Base-by-base conservation (phyloP, 2,113 vertebrate species). In the Telmatochromis sp. region DNA sequence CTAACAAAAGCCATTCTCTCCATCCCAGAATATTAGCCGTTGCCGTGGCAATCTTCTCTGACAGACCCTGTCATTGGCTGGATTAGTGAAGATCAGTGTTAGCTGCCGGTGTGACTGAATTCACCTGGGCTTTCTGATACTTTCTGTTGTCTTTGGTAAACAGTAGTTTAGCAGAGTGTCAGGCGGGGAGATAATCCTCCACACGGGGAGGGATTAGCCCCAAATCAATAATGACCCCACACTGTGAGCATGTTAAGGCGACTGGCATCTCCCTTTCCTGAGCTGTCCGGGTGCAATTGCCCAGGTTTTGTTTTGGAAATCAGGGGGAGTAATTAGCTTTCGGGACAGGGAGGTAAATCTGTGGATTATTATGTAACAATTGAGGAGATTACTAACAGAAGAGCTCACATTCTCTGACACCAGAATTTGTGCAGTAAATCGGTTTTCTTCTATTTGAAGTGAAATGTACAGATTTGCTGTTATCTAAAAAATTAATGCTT, bases 211-310 rank as follows among this genome's bases (percentile, higher is more conserved):
- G 90, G 89, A 91, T 94, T 91, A 94, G 86, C 23, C 73, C 80
- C 84, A 54, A 91, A 92, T 94, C 94, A 90, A 94, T 92, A 90
- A 90, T 78, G 87, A 90, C 86, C 86, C 53, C 58, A 90, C 88
- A 85, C 21, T 23, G 55, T 26, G 87, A 79, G 87, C 83, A 83
- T 83, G 80, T 68, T 83, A 51, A 35, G 50, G 71, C 58, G 21
- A 31, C 80, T 65, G 87, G 85, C 78, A 68, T 80, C 82, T 73
- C 50, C 60, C 35, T 85, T 68, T 8, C 28, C 15, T 63, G 75
- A 86, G 89, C 37, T 33, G 85, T 12, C 45, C 3, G n/a, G 7
- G 10, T 83, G 85, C 10, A 3, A 80, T 58, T 83, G 40, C 12
- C 50, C 21, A 28, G 33, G 86, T 53, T 78, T 65, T 54, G 47